A percentile compares a stretch with the other conserved stretches of the same genome.
Conservation (phyloP, 2,888 invertebrate genomes). For the Balanococcus diminutus region DNA sequence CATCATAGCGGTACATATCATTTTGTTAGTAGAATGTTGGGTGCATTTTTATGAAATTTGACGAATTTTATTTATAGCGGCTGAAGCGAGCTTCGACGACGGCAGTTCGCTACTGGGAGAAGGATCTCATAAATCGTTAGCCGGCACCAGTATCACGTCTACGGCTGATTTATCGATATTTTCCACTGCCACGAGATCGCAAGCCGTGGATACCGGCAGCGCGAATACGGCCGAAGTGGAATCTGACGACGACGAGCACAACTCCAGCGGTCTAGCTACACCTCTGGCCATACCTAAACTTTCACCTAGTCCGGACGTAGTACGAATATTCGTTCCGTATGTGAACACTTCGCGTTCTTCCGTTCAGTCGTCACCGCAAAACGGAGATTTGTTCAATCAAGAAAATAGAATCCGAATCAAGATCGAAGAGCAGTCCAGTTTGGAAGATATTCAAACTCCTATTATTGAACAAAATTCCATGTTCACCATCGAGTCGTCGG, state of each 20-base stretch:
- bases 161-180: constrained; percentile 83
- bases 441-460: constrained; percentile 49
- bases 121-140: constrained; percentile 78
- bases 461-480: constrained; percentile 42
- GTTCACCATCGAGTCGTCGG: constrained; percentile 9
- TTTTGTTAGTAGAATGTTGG: background rate
- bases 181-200: constrained; percentile 74
- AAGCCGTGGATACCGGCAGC: constrained; percentile 77
- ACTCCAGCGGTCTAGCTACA: constrained; percentile 72
- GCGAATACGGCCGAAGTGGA: constrained; percentile 72
- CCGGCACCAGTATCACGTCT: constrained; percentile 83
- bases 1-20: background rate
- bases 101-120: constrained; percentile 71
- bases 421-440: constrained; percentile 41
- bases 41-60: constrained; percentile 58
- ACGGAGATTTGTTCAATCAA: constrained; percentile 37
- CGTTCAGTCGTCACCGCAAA: constrained; percentile 31
- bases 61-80: constrained; percentile 67
- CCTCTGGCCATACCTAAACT: constrained; percentile 51
- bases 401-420: constrained; percentile 49
- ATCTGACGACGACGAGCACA: constrained; percentile 61
- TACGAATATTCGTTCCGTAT: constrained; percentile 81
- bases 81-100: constrained; percentile 72
- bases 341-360: constrained; percentile 61
- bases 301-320: constrained; percentile 69